phyloP scores from a whole-genome alignment of 2,113 vertebrate genomes.

The Orthochromis indermauri region DNA sequence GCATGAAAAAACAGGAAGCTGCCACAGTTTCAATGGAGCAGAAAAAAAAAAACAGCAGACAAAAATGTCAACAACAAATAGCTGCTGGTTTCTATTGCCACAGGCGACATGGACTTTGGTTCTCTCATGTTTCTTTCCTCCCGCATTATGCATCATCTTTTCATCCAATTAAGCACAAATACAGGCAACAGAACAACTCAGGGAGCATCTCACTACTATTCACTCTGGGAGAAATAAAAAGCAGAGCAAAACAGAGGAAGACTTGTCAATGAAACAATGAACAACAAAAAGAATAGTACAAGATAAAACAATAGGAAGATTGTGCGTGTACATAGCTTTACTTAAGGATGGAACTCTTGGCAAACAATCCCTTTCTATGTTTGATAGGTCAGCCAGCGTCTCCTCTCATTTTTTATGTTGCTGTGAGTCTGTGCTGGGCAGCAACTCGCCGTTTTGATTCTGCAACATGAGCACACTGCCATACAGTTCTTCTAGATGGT shows the following conservation, averaged over 20 bases:
- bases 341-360: conserved; percentile 11
- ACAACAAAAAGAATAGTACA: background rate
- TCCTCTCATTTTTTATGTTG: background rate
- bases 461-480: background rate
- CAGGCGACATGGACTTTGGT: conserved; percentile 54
- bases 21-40: conserved; percentile 53
- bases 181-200: conserved; percentile 20
- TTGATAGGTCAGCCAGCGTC: background rate
- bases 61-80: conserved; percentile 69
- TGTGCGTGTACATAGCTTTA: background rate
- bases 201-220: conserved; percentile 10
- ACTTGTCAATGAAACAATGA: background rate
- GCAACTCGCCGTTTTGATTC: background rate
- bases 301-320: background rate
- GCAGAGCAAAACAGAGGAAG: background rate
- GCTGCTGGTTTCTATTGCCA: conserved; percentile 56
- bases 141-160: conserved; percentile 59
- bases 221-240: background rate
- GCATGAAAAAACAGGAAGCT: conserved; percentile 48
- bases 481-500: conserved; percentile 21
- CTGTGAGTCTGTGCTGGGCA: background rate
- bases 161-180: conserved; percentile 68
- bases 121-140: conserved; percentile 47
- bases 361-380: background rate
- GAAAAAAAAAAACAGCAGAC: conserved; percentile 28